Percentiles rank a stretch among this genome's conserved stretches.
phyloP scores from a whole-genome alignment of 2,888 invertebrate genomes.

The Oxycera nigricornis region DNA sequence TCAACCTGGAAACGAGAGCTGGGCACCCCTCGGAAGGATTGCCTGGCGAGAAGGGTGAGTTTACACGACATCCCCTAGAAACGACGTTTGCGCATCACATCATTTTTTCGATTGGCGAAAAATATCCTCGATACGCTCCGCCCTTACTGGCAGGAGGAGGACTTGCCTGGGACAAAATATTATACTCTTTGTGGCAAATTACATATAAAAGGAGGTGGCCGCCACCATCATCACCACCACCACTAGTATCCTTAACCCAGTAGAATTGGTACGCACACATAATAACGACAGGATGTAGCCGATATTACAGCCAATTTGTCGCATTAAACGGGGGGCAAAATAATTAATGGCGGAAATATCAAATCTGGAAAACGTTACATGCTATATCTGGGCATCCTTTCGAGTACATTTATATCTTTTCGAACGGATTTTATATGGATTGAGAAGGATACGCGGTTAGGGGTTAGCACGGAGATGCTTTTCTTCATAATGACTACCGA shows the following conservation, averaged over 20 bases:
- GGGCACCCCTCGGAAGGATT: no score
- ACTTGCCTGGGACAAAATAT: not conserved
- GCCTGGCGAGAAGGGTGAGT: not conserved
- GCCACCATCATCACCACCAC: no score
- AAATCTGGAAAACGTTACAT: conserved; percentile 17
- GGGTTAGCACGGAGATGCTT: not conserved
- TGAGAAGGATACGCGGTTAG: not conserved
- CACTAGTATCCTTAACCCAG: not conserved
- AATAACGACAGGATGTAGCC: conserved; percentile 23
- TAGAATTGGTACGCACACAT: not conserved
- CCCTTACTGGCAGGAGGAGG: not conserved
- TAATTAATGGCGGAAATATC: conserved; percentile 35
- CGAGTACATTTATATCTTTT: not conserved
- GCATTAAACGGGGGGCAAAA: conserved; percentile 39
- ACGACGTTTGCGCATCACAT: conserved; percentile 4
- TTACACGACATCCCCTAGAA: not conserved
- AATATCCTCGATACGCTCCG: not conserved
- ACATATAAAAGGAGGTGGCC: not conserved
- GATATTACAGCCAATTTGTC: conserved; percentile 38
- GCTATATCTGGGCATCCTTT: no score
- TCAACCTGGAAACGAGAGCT: not conserved
- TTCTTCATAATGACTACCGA: not conserved
- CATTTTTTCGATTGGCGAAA: not conserved
- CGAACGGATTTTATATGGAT: not conserved
- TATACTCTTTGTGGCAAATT: conserved; percentile 2